Conservation (phyloP, 2,888 invertebrate genomes). For the Agrotis exclamationis region DNA sequence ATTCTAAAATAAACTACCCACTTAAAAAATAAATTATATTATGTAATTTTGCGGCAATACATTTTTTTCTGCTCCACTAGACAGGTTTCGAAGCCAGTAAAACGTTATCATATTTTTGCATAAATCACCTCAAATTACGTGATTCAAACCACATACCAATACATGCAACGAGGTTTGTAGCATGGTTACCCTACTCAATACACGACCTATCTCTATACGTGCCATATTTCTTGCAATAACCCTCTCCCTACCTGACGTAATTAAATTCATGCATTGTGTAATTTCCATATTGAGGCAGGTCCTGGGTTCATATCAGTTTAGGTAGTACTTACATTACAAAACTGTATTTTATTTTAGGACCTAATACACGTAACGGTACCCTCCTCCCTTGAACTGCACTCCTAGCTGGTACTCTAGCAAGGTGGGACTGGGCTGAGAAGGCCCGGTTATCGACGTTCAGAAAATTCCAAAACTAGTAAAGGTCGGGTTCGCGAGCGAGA, state of each 20-base stretch:
- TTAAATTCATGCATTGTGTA: constrained; percentile 69
- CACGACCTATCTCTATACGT: constrained; percentile 77
- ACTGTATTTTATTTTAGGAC: constrained; percentile 5
- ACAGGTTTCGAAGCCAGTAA: no score
- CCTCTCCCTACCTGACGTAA: constrained; percentile 59
- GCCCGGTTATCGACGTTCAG: no score
- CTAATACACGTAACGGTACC: background rate
- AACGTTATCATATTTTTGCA: no score
- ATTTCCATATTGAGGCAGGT: constrained; percentile 69
- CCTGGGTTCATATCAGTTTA: constrained; percentile 37
- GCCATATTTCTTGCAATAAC: constrained; percentile 71
- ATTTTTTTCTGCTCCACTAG: no score
- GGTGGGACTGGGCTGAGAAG: no score
- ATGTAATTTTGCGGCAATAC: no score
- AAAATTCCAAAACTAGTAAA: no score
- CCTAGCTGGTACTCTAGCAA: no score
- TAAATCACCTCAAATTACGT: no score
- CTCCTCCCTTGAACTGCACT: background rate
- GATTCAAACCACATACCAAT: background rate
- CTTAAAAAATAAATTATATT: no score
- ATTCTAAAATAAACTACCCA: no score
- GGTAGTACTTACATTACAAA: background rate
- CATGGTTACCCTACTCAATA: constrained; percentile 74
- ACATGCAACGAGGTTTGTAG: background rate
- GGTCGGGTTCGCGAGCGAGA: no score